Conservation (phyloP, 2,888 invertebrate species). For the Pardosa pseudoannulata region DNA sequence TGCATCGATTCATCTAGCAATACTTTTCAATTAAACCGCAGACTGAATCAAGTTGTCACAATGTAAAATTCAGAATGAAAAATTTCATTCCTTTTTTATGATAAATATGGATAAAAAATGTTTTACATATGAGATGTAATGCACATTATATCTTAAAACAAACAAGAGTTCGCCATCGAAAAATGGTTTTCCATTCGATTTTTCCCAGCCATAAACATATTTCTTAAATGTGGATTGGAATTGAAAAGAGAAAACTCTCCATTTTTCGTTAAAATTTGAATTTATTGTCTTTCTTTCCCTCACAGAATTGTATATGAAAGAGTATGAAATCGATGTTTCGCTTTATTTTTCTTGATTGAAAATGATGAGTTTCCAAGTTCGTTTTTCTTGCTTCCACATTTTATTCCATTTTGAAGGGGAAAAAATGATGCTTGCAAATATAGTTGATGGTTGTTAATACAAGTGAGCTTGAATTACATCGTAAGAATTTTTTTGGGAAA, state of each 20-base stretch:
- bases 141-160: neutral
- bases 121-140: neutral
- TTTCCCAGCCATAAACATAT: constrained; percentile 4
- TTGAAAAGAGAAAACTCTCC: constrained; percentile 16
- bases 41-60: too few relatives aligned
- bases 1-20: too few relatives aligned
- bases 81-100: neutral
- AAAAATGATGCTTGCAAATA: too few relatives aligned
- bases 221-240: constrained; percentile 11
- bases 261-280: constrained; percentile 22
- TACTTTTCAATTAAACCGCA: too few relatives aligned
- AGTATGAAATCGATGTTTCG: neutral
- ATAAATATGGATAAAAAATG: neutral
- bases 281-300: constrained; percentile 22
- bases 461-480: too few relatives aligned
- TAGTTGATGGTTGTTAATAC: too few relatives aligned
- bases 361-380: neutral
- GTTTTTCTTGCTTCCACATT: neutral
- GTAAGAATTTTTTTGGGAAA: too few relatives aligned
- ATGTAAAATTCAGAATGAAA: neutral
- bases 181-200: constrained; percentile 4
- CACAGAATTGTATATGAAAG: neutral
- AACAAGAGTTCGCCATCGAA: neutral
- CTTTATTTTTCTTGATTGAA: neutral
- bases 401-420: neutral